Evolutionary conservation across 1,140 invertebrate genomes (phyloP).

Genomic region (Tetramorium simillimum): DNA sequence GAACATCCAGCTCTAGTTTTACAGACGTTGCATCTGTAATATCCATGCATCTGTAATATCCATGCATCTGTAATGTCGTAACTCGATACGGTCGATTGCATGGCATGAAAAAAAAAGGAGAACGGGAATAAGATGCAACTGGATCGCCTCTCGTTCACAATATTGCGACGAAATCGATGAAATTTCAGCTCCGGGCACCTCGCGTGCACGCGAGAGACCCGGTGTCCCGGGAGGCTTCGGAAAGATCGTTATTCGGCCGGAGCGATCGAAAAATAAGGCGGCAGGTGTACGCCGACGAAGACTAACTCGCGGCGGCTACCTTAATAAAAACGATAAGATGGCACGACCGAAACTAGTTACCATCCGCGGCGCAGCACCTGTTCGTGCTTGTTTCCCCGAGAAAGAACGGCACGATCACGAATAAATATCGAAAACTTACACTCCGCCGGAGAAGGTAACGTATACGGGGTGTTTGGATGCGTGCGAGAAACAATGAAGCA

Average conservation of each 20-base stretch:
- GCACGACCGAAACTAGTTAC: conserved; percentile 24
- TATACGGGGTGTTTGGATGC: neutral
- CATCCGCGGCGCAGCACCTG: conserved; percentile 9
- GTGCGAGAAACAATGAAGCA: neutral
- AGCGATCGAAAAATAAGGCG: conserved; percentile 37
- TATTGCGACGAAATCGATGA: conserved; percentile 43
- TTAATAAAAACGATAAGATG: conserved; percentile 20
- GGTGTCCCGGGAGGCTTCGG: neutral
- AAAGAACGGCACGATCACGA: neutral
- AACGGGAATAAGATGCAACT: neutral
- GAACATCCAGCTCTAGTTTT: neutral
- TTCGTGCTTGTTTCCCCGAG: neutral
- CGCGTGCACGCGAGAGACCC: conserved; percentile 34
- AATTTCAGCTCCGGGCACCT: conserved; percentile 32
- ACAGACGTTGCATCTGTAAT: neutral
- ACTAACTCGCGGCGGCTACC: neutral
- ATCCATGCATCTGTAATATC: neutral
- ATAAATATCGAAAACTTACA: conserved; percentile 27
- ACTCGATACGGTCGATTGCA: conserved; percentile 8
- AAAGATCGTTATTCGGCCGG: conserved; percentile 15
- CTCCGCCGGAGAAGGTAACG: neutral
- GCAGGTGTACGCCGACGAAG: conserved; percentile 23
- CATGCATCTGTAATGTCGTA: neutral
- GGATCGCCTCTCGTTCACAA: conserved; percentile 16
- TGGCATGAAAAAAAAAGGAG: neutral